Base-by-base conservation (phyloP, 2,888 invertebrate species). In the Drosophila seclusa region DNA sequence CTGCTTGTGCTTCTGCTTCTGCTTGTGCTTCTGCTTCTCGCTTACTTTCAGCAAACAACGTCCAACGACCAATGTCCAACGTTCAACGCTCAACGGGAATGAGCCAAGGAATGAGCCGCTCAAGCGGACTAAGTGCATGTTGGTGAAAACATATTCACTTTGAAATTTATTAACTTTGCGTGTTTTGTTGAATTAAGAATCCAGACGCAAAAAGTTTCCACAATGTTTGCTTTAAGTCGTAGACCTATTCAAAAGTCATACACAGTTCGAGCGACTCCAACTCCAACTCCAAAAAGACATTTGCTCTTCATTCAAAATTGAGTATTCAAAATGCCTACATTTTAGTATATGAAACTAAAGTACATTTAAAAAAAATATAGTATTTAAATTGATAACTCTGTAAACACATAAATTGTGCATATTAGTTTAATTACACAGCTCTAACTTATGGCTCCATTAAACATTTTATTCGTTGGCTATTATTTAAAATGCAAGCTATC, bases 81-180 rank as follows among this genome's bases (percentile, higher is more conserved):
- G 58, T 52, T 49, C 62, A 63, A 34, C 60, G 67, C 49, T 55
- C 78, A 57, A 29, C 34, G 58, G 57, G 55, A 67, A 57, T 58
- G 77, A 52, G 52, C 18, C 50, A 38, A 59, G 74, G 55, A 38
- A 38, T 55, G 27, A 55, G 73, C 76, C 76, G 77, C 72, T 76
- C 73, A 52, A 63, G 65, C 86, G 71, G 73, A 75, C 89, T 89
- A 85, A 84, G 87, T 88, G 89, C 84, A 89, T 85, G 85, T 87
- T 85, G 85, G 79, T 85, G 84, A 85, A 85, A 85, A 85, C 89
- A 85, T 85, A 85, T 85, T 87, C 89, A 88, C 85, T 85, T 85
- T 84, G 91, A 91, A 90, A 91, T 91, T 92, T 92, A 91, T 92
- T 88, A 91, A 86, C 91, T 85, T 91, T 90, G 91, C 91, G 92